Conservation (phyloP, 2,797 vertebrate genomes). For the Pagetopsis macropterus region DNA sequence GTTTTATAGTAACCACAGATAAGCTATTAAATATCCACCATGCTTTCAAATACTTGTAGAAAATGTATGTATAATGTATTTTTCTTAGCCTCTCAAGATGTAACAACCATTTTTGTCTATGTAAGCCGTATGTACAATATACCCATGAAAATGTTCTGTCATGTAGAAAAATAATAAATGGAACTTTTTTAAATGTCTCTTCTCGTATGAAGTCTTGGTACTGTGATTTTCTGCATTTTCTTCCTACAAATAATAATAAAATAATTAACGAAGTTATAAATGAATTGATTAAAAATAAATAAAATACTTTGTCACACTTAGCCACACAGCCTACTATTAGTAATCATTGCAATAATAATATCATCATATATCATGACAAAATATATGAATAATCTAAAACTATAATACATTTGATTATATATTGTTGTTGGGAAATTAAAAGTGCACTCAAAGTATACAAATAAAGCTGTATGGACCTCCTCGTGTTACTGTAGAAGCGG, state of each 20-base stretch:
- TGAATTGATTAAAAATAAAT: not conserved
- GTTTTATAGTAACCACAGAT: constrained; percentile 65
- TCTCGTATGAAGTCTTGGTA: not conserved
- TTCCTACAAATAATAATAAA: not conserved
- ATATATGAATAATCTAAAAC: too few relatives aligned
- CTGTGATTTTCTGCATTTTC: not conserved
- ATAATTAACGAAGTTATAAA: not conserved
- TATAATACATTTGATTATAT: too few relatives aligned
- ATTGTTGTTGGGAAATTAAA: too few relatives aligned
- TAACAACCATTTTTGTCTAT: constrained; percentile 35
- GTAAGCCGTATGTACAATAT: constrained; percentile 11
- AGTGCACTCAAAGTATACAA: too few relatives aligned
- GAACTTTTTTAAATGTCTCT: too few relatives aligned
- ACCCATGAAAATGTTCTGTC: constrained; percentile 11
- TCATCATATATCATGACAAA: too few relatives aligned
- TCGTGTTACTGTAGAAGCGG: constrained; percentile 8
- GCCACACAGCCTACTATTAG: not conserved
- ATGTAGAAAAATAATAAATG: too few relatives aligned
- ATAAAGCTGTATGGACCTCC: too few relatives aligned
- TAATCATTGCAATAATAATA: too few relatives aligned
- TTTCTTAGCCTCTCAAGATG: constrained; percentile 24
- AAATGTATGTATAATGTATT: constrained; percentile 21
- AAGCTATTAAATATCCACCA: constrained; percentile 57
- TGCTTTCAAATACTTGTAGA: constrained; percentile 37
- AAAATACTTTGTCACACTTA: not conserved